Evolutionary conservation across 2,113 vertebrate species (phyloP).

Genomic region (Anarrhichthys ocellatus): DNA sequence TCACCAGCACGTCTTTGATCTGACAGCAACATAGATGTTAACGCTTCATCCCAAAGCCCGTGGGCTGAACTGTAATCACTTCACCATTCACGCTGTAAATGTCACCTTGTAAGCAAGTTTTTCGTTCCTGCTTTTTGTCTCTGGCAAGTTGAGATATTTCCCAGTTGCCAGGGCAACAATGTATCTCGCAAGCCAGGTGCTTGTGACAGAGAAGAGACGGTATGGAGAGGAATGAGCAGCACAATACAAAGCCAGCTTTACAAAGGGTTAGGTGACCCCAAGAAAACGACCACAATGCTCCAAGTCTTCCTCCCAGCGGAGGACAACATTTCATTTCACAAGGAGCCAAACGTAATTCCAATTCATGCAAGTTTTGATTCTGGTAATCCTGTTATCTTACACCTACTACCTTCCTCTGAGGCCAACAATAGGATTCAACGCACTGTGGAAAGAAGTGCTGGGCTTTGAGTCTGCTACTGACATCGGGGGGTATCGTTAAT

Average conservation of each 20-base stretch:
- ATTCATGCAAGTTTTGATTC: conserved; percentile 62
- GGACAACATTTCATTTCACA: conserved; percentile 59
- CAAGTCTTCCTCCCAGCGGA: conserved; percentile 43
- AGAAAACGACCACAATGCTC: conserved; percentile 41
- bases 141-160: conserved; percentile 61
- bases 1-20: conserved; percentile 53
- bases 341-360: conserved; percentile 64
- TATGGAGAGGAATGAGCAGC: conserved; percentile 52
- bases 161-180: conserved; percentile 79
- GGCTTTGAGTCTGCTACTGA: conserved; percentile 52
- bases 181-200: conserved; percentile 66
- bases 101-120: conserved; percentile 67
- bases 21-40: conserved; percentile 63
- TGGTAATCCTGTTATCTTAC: conserved; percentile 70
- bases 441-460: conserved; percentile 38
- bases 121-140: conserved; percentile 25
- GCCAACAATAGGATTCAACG: conserved; percentile 62
- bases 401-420: conserved; percentile 63
- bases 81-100: conserved; percentile 53
- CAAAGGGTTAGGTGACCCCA: conserved; percentile 59
- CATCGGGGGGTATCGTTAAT: conserved; percentile 57
- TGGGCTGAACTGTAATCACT: conserved; percentile 56
- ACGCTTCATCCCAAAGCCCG: conserved; percentile 51
- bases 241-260: conserved; percentile 54
- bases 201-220: conserved; percentile 60